Percentiles rank a stretch among this genome's conserved stretches.
These are phyloP conservation scores for Forbesichthys papilliferus DNA, from an alignment of 2,113 vertebrate species.

Conservation along the genomic window DNA sequence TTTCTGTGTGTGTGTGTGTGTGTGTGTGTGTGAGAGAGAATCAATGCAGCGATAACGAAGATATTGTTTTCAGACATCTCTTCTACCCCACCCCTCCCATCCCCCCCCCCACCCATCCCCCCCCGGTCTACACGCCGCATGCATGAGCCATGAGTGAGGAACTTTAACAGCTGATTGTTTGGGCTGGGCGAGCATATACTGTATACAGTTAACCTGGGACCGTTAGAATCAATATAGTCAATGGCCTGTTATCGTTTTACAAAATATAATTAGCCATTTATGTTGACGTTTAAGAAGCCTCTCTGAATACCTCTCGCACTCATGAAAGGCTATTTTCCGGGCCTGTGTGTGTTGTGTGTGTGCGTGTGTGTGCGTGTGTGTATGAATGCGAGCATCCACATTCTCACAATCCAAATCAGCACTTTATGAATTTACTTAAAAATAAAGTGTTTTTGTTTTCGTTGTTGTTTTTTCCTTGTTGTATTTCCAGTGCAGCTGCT, in stretches of 20 bases:
- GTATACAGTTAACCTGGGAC: conserved; percentile 65
- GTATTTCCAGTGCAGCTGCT: conserved; percentile 48
- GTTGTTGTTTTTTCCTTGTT: not conserved
- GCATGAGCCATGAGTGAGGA: conserved; percentile 27
- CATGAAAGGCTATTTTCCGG: too few species aligned
- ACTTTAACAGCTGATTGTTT: conserved; percentile 38
- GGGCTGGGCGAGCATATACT: conserved; percentile 31
- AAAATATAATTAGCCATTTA: conserved; percentile 62
- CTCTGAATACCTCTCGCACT: too few species aligned
- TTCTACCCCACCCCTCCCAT: too few species aligned
- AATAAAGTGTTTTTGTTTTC: conserved; percentile 2
- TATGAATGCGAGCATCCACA: conserved; percentile 12
- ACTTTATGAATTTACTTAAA: conserved; percentile 42
- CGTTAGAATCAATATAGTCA: conserved; percentile 81
- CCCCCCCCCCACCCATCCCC: too few species aligned
- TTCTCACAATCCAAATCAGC: conserved; percentile 64
- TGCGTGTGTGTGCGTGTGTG: conserved; percentile 34
- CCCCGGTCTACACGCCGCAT: too few species aligned
- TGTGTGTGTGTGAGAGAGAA: not conserved
- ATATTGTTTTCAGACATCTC: too few species aligned
- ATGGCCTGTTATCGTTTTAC: conserved; percentile 73
- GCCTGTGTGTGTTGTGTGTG: conserved; percentile 15
- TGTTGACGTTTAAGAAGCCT: conserved; percentile 23
- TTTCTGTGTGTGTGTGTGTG: conserved; percentile 6
- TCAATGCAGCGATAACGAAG: not conserved